Conservation (phyloP, 2,888 invertebrate genomes). For the Campoletis raptor region DNA sequence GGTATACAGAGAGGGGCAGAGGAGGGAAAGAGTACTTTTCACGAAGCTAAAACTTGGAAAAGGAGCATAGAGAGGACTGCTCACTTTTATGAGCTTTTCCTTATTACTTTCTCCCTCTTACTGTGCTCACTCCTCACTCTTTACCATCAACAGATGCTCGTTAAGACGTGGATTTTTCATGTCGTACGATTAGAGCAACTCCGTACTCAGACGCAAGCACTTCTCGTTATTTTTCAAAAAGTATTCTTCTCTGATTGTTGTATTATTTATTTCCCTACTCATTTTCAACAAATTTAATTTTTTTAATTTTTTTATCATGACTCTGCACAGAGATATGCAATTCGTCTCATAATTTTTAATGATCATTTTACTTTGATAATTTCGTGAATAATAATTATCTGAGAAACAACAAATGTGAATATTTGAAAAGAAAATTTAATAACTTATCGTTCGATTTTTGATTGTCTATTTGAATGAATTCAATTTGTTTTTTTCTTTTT, state of each 20-base stretch:
- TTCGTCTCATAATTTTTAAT: conserved; percentile 5
- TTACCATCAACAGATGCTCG: conserved; percentile 21
- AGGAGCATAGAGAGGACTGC: conserved; percentile 16
- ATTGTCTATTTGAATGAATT: neutral
- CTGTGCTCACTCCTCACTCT: neutral
- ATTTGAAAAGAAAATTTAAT: neutral
- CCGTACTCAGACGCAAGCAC: conserved; percentile 1
- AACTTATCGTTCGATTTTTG: neutral
- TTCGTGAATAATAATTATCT: neutral
- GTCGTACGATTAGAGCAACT: conserved; percentile 35
- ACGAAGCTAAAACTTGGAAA: conserved; percentile 44
- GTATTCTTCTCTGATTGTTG: neutral
- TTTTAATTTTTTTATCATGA: neutral
- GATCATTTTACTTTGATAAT: conserved; percentile 10
- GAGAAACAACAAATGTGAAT: neutral
- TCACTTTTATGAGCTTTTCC: conserved; percentile 49
- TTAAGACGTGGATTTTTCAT: conserved; percentile 58
- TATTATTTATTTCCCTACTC: neutral
- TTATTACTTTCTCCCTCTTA: conserved; percentile 29
- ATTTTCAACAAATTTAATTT: neutral
- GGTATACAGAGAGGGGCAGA: neutral
- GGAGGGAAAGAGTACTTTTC: conserved; percentile 36
- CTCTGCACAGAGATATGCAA: neutral
- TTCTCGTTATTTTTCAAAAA: neutral
- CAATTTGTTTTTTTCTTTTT: neutral